phyloP scores from a whole-genome alignment of 2,113 vertebrate genomes.

The Otolemur garnettii region DNA sequence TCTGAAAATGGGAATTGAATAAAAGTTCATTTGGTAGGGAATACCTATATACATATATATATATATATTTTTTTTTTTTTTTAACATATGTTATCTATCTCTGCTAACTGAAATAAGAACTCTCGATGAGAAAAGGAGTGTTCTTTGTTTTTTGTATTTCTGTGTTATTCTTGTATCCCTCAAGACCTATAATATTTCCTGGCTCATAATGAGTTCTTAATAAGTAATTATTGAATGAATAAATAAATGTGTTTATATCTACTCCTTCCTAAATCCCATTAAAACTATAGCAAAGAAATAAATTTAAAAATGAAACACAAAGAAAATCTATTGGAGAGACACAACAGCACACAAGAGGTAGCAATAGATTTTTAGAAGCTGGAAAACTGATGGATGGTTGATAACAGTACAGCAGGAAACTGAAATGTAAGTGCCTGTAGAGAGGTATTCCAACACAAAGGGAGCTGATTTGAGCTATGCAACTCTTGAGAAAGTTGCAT shows the following conservation, averaged over 20 bases:
- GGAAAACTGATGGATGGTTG: not conserved
- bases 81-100: not conserved
- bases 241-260: constrained; percentile 37
- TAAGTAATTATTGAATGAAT: constrained; percentile 20
- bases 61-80: not conserved
- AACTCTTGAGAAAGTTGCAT: not conserved
- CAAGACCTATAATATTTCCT: not conserved
- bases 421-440: not conserved
- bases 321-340: not conserved
- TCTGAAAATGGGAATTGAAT: not conserved
- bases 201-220: not conserved
- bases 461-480: not conserved
- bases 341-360: not conserved
- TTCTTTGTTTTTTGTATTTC: not conserved
- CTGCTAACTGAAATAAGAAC: not conserved
- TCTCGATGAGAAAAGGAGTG: not conserved
- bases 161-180: not conserved
- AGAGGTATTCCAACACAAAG: not conserved
- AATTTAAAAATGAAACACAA: constrained; percentile 14
- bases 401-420: not conserved
- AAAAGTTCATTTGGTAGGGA: constrained; percentile 3
- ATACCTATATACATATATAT: not conserved
- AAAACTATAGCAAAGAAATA: not conserved
- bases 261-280: constrained; percentile 8
- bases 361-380: constrained; percentile 31